Evolutionary conservation across 2,888 invertebrate species (phyloP).

Genomic region (Drosophila fulvimacula): DNA sequence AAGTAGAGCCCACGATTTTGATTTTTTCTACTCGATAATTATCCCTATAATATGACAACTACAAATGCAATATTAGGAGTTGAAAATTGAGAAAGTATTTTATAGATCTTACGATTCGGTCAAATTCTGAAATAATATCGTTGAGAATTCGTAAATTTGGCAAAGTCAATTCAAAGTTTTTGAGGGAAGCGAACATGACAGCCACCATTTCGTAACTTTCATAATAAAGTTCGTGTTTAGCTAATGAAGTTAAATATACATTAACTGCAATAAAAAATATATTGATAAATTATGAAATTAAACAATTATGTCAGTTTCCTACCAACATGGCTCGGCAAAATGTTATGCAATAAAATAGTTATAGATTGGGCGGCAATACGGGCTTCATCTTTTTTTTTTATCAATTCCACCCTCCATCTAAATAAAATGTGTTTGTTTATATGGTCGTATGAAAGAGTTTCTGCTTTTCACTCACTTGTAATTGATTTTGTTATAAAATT

Average conservation of each 20-base stretch:
- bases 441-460: no score
- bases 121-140: constrained; percentile 96
- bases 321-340: constrained; percentile 97
- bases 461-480: constrained; percentile 86
- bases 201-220: constrained; percentile 95
- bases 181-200: constrained; percentile 97
- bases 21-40: constrained; percentile 95
- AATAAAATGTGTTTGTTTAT: background rate
- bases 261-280: constrained; percentile 86
- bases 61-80: constrained; percentile 16
- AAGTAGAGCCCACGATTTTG: constrained; percentile 97
- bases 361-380: constrained; percentile 93
- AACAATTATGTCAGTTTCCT: constrained; percentile 18
- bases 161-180: constrained; percentile 89
- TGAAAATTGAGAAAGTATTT: background rate
- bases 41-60: constrained; percentile 87
- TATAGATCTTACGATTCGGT: constrained; percentile 87
- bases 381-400: constrained; percentile 93
- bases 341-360: constrained; percentile 94
- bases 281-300: background rate
- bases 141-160: constrained; percentile 91
- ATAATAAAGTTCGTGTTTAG: constrained; percentile 91
- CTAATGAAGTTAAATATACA: constrained; percentile 88
- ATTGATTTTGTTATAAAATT: constrained; percentile 94
- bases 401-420: constrained; percentile 89